Percentiles rank a stretch among this genome's conserved stretches.
Evolutionary conservation across 2,113 vertebrate genomes (phyloP).

Genomic region (Antechinus flavipes): DNA sequence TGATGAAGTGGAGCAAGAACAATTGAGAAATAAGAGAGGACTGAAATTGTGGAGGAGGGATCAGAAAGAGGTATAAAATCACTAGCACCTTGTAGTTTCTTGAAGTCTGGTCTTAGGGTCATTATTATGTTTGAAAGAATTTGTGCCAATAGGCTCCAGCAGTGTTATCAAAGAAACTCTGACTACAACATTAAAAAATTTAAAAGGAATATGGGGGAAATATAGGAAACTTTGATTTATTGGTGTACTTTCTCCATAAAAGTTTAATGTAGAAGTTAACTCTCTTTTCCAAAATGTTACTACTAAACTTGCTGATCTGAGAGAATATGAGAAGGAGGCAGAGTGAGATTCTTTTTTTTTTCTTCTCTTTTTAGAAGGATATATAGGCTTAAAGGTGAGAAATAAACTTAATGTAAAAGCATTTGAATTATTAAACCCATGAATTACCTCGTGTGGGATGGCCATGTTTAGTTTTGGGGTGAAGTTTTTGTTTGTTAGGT

Average conservation of each 20-base stretch:
- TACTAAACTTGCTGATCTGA: constrained; percentile 38
- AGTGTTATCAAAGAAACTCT: background rate
- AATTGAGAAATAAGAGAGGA: background rate
- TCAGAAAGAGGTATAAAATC: background rate
- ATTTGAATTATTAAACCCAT: background rate
- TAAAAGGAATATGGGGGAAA: constrained; percentile 19
- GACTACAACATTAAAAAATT: constrained; percentile 31
- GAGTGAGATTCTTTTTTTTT: background rate
- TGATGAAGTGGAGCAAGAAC: background rate
- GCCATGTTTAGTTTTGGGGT: background rate
- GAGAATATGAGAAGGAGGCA: constrained; percentile 15
- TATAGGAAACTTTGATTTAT: constrained; percentile 39
- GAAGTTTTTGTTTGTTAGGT: background rate
- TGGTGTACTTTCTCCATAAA: background rate
- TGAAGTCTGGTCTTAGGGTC: background rate
- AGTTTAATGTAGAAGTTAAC: background rate
- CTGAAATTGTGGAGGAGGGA: background rate
- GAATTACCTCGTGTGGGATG: background rate
- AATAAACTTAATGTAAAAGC: background rate
- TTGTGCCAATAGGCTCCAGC: background rate
- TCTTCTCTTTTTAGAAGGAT: background rate
- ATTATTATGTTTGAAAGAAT: background rate
- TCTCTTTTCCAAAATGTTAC: constrained; percentile 10
- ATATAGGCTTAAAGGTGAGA: background rate
- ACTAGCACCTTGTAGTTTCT: background rate